phyloP scores from a whole-genome alignment of 1,140 invertebrate genomes.

The Trinorchestia longiramus region DNA sequence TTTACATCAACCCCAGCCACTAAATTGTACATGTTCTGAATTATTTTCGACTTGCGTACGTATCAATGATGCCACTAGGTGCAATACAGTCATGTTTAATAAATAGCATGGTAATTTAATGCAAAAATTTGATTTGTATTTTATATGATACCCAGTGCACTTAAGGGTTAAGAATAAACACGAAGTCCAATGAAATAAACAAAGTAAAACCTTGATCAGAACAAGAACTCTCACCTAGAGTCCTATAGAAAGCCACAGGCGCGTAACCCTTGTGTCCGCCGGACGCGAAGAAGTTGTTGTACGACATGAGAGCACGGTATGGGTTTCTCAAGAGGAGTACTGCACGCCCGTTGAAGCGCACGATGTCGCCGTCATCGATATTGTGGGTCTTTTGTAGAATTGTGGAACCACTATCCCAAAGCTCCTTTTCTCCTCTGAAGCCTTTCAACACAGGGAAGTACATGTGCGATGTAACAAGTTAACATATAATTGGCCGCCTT shows the following conservation, averaged over 20 bases:
- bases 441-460: constrained; percentile 61
- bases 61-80: too few species aligned
- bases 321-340: constrained; percentile 70
- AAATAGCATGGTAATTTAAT: too few species aligned
- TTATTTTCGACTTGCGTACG: too few species aligned
- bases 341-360: constrained; percentile 65
- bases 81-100: too few species aligned
- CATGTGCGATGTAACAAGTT: neutral
- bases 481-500: too few species aligned
- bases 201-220: neutral
- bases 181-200: too few species aligned
- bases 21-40: too few species aligned
- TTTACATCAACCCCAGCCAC: too few species aligned
- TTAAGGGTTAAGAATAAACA: too few species aligned
- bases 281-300: constrained; percentile 69
- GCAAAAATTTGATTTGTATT: too few species aligned
- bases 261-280: constrained; percentile 69
- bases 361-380: constrained; percentile 57
- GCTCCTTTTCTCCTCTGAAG: constrained; percentile 68
- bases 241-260: constrained; percentile 60
- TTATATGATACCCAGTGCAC: too few species aligned
- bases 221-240: constrained; percentile 57
- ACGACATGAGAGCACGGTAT: constrained; percentile 70
- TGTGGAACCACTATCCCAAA: constrained; percentile 68
- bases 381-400: constrained; percentile 70